Evolutionary conservation across 2,113 vertebrate genomes (phyloP).

Genomic region (Lophotis ruficrista): DNA sequence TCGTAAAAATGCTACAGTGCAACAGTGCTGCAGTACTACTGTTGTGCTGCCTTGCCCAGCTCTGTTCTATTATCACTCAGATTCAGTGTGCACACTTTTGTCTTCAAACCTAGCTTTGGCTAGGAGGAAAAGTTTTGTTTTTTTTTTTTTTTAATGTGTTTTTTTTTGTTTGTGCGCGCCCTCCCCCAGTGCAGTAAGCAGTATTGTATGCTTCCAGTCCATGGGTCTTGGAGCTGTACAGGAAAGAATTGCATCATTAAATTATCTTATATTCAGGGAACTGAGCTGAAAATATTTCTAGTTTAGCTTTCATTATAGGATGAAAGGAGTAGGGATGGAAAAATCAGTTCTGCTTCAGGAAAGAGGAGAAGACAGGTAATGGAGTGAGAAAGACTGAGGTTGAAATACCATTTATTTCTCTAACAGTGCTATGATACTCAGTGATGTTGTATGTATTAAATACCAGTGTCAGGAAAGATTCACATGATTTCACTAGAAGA

Average conservation of each 20-base stretch:
- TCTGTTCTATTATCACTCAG: accelerated
- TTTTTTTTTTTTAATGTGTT: too few relatives aligned
- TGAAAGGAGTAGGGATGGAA: not conserved
- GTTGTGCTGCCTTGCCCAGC: not conserved
- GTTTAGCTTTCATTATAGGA: not conserved
- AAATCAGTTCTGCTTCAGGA: not conserved
- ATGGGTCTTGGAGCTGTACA: not conserved
- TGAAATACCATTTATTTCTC: not conserved
- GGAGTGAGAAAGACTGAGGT: not conserved
- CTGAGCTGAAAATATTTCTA: not conserved
- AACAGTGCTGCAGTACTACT: not conserved
- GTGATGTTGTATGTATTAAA: not conserved
- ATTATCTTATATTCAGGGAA: not conserved
- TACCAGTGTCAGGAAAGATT: not conserved
- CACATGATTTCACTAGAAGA: not conserved
- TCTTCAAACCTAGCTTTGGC: not conserved
- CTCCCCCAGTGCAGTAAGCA: not conserved
- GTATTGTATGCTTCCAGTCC: not conserved
- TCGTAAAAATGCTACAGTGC: not conserved
- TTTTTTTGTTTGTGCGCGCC: not conserved
- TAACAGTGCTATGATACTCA: not conserved
- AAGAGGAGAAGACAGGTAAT: not conserved
- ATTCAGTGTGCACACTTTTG: not conserved
- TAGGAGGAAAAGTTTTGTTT: not conserved
- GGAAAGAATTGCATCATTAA: not conserved